Base-by-base conservation (phyloP, 1,140 invertebrate genomes). In the Euura lappo region DNA sequence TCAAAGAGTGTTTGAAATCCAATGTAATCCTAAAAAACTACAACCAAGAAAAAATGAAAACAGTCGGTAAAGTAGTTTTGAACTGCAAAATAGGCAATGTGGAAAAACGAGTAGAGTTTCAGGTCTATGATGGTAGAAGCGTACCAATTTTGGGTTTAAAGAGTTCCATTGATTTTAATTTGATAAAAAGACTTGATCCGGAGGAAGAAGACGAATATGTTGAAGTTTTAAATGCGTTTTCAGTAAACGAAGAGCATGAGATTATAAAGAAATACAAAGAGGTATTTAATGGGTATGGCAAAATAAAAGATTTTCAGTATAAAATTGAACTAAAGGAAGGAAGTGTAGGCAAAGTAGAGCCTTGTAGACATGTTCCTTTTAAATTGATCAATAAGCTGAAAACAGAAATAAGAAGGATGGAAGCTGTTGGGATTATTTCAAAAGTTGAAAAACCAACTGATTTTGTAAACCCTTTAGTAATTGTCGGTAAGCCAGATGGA, bases 281-380 rank as follows among this genome's bases (percentile, higher is more conserved):
- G 4, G 13, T 65, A 4, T 73, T 76, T 76, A 28, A 73, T 47
- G 70, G 75, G 60, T 68, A 71, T 73, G 72, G 72, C 5, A 71
- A 72, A 68, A 73, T 73, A 71, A 69, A 68, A 71, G 69, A 69
- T 65, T 45, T 45, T 70, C 10, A 73, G 47, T 76, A 73, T 51
- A 71, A 71, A 71, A 60, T 76, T 4, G 69, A 66, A 45, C 8
- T 72, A 46, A 70, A 76, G 44, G 67, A 70, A 45, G 65, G 69
- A 45, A 10, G 45, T 64, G 66, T 65, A 13, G 66, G 67, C 11
- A 69, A 65, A 69, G 28, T 73, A 13, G 65, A 67, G 42, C 72
- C 75, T 11, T 71, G 75, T 73, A 45, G 75, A 47, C 70, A 60
- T 65, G 72, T 76, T 66, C 75, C 75, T 45, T 76, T 76, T 70